These are phyloP conservation scores for Petrolisthes cinctipes DNA, from an alignment of 2,888 invertebrate species.

Conservation along the genomic window DNA sequence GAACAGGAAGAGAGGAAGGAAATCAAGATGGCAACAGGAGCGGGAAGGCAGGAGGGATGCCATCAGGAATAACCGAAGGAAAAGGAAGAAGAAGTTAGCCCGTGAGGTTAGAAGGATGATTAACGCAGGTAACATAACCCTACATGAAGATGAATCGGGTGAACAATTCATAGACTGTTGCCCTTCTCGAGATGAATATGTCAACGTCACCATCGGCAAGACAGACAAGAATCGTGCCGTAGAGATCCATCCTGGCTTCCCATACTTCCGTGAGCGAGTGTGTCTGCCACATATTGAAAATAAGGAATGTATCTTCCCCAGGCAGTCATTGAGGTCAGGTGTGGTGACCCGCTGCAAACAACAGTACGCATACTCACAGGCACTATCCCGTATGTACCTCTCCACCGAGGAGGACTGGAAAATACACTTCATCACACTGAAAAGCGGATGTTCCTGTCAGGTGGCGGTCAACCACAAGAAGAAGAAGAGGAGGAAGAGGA, in stretches of 20 bases:
- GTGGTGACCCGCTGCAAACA: slow-evolving; percentile 78
- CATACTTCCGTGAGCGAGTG: slow-evolving; percentile 58
- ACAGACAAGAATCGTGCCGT: slow-evolving; percentile 41
- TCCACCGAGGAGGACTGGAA: slow-evolving; percentile 76
- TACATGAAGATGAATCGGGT: slow-evolving; percentile 43
- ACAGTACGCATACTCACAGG: slow-evolving; percentile 86
- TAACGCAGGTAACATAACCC: not conserved
- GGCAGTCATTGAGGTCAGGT: slow-evolving; percentile 37
- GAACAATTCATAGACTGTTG: slow-evolving; percentile 61
- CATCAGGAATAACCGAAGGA: slow-evolving; percentile 40
- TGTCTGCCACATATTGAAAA: slow-evolving; percentile 51
- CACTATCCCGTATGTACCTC: slow-evolving; percentile 79
- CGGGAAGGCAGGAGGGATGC: slow-evolving; percentile 31
- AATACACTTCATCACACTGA: slow-evolving; percentile 84
- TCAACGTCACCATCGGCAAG: slow-evolving; percentile 57
- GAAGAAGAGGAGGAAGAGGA: slow-evolving; percentile 55
- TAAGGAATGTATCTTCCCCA: slow-evolving; percentile 62
- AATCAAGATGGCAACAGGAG: slow-evolving; percentile 25
- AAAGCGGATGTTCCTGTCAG: slow-evolving; percentile 88
- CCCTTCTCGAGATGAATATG: slow-evolving; percentile 49
- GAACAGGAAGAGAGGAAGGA: slow-evolving; percentile 20
- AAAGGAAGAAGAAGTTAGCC: slow-evolving; percentile 26
- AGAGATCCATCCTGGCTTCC: slow-evolving; percentile 43
- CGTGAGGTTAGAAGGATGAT: slow-evolving; percentile 22
- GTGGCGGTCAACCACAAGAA: slow-evolving; percentile 69